These are phyloP conservation scores for Parascotia fuliginaria DNA, from an alignment of 2,888 invertebrate genomes.

Conservation along the genomic window DNA sequence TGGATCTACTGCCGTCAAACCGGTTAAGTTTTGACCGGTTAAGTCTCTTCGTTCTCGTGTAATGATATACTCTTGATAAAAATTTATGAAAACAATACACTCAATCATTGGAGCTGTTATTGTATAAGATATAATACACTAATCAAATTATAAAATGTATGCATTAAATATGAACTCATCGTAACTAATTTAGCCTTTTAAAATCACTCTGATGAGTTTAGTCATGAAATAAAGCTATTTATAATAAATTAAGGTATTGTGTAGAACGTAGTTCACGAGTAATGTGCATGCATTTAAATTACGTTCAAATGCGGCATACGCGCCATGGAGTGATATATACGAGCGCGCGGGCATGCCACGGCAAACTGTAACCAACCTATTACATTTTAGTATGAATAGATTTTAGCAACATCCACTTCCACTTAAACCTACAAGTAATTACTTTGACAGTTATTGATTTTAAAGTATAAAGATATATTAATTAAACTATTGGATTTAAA, in stretches of 20 bases:
- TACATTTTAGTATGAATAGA: slow-evolving; percentile 42
- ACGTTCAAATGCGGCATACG: slow-evolving; percentile 67
- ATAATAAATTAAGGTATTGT: slow-evolving; percentile 72
- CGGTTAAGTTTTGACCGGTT: too few relatives aligned
- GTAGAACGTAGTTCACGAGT: slow-evolving; percentile 58
- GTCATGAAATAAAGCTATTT: slow-evolving; percentile 64
- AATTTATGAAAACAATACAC: too few relatives aligned
- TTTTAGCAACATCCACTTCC: slow-evolving; percentile 10
- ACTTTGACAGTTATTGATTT: too few relatives aligned
- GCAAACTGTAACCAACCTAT: neutral
- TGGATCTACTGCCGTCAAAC: too few relatives aligned
- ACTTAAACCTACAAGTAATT: neutral
- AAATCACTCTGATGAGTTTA: slow-evolving; percentile 38
- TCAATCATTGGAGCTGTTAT: too few relatives aligned
- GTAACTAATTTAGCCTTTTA: slow-evolving; percentile 16
- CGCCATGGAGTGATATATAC: slow-evolving; percentile 28
- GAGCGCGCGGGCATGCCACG: slow-evolving; percentile 25
- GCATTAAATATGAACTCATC: slow-evolving; percentile 1
- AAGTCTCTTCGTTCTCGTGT: too few relatives aligned
- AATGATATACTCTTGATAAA: too few relatives aligned
- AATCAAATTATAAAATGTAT: neutral
- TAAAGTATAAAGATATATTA: too few relatives aligned
- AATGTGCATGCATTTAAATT: slow-evolving; percentile 79
- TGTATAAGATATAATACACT: too few relatives aligned
- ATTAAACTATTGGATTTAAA: too few relatives aligned